Conservation (phyloP, 2,888 invertebrate species). For the Agrotis exclamationis region DNA sequence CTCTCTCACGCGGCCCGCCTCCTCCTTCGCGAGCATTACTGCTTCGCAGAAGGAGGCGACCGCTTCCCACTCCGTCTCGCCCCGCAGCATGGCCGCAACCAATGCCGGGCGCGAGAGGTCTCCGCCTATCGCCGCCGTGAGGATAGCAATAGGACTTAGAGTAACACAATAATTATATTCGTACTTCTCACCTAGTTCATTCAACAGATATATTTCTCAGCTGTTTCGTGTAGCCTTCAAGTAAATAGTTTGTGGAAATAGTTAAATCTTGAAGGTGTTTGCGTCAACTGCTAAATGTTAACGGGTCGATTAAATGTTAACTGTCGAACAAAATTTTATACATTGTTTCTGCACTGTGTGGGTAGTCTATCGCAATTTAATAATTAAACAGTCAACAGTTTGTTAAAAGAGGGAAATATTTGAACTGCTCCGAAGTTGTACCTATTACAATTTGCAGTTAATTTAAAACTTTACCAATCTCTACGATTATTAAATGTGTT, state of each 20-base stretch:
- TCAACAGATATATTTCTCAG: conserved; percentile 31
- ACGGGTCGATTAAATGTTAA: conserved; percentile 21
- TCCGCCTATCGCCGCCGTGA: no score
- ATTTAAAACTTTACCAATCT: no score
- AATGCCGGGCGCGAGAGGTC: no score
- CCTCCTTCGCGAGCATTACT: no score
- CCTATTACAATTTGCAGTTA: no score
- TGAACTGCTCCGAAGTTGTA: background rate
- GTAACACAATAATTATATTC: background rate
- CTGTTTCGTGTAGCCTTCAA: conserved; percentile 25
- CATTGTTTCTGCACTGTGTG: background rate
- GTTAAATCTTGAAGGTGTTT: conserved; percentile 31
- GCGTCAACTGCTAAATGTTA: conserved; percentile 43
- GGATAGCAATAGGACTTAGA: background rate
- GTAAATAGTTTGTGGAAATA: conserved; percentile 46
- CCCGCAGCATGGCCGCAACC: no score
- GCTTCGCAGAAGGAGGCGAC: no score
- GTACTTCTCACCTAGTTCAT: background rate
- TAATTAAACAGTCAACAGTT: background rate
- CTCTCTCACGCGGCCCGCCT: no score
- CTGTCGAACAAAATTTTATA: conserved; percentile 16
- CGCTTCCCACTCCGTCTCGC: no score
- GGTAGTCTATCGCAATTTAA: background rate
- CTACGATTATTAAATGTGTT: no score
- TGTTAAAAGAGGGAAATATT: no score